Evolutionary conservation across 2,888 invertebrate species (phyloP), one percentile per base, ranked within the genome.

Genomic region (Synanthedon tipuliformis): DNA sequence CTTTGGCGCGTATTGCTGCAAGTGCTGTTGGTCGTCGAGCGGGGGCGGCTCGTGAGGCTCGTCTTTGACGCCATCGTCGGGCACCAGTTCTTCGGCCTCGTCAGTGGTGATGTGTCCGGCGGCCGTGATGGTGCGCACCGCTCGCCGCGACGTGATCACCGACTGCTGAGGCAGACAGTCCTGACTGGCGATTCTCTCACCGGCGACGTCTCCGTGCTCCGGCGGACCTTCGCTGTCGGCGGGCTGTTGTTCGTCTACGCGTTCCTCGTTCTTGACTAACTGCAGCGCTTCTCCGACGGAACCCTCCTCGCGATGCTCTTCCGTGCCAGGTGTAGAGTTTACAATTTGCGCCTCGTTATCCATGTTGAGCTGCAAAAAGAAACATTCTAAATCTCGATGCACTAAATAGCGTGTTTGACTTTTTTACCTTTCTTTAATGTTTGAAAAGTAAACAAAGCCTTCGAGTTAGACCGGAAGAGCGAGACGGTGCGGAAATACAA

Each of bases 91-190:
- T 53, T 74, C 71, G 4, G 60, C 56, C 10, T 51, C 59, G 40
- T 55, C 56, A 27, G 65, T 78, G 40, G 86, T 89, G 56, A 90
- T 90, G 66, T 90, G 90, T 3, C 90, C 90, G 49, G 90, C 85
- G 10, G 90, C 83, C 18, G 90, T 90, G 64, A 91, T 91, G 40
- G 90, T 90, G 51, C 90, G 82, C 51, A 89, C 81, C 56, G 86
- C 84, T 53, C 89, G 85, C 10, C 89, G 83, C 34, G 88, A 80
- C 11, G 90, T 90, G 68, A 90, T 90, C 16, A 90, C 90, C 13
- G 85, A 81, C 53, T 48, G 51, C 48, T 56, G n/a, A 15, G 16
- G 41, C 48, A 41, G 16, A 10, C n/a, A 12, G n/a, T 15, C n/a
- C 40, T 48, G 40, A 71, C 55, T 71, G 3, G 81, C 76, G 18